These are phyloP conservation scores for Aplocera efformata DNA, from an alignment of 2,888 invertebrate species.

Conservation along the genomic window DNA sequence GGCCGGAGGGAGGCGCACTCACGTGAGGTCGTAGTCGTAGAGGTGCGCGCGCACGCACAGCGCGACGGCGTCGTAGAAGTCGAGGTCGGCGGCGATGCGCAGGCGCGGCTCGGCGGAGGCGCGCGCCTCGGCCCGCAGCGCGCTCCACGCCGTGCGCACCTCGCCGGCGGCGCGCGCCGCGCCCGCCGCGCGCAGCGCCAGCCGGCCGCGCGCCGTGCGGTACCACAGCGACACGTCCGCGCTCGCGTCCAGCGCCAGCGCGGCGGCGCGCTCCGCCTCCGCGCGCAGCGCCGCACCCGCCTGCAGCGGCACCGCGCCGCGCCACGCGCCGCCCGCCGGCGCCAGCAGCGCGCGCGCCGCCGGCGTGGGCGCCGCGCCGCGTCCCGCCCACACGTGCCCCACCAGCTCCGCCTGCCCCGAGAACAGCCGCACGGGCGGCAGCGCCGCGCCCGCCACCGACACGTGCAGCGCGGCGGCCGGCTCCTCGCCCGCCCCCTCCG, in stretches of 20 bases:
- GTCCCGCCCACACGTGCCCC: conserved; percentile 63
- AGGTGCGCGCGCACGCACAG: conserved; percentile 54
- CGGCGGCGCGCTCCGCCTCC: conserved; percentile 20
- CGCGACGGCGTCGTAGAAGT: conserved; percentile 56
- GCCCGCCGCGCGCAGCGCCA: conserved; percentile 23
- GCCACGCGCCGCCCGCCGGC: conserved; percentile 31
- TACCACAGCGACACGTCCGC: conserved; percentile 31
- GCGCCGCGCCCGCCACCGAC: conserved; percentile 45
- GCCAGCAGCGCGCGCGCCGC: conserved; percentile 46
- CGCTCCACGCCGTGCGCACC: conserved; percentile 28
- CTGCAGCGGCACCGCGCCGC: conserved; percentile 17
- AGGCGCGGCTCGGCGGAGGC: conserved; percentile 34
- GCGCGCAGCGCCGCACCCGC: conserved; percentile 29
- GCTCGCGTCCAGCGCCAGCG: conserved; percentile 27
- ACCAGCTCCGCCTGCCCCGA: conserved; percentile 54
- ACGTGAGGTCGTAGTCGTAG: conserved; percentile 26
- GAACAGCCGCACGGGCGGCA: conserved; percentile 39
- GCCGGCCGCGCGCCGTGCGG: conserved; percentile 33
- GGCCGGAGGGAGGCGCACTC: no score
- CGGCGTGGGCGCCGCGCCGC: conserved; percentile 49
- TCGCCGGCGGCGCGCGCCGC: conserved; percentile 13
- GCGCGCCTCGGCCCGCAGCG: conserved; percentile 33
- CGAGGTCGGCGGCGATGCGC: conserved; percentile 47
- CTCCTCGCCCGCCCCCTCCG: conserved; percentile 29
- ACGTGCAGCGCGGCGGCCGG: conserved; percentile 46